phyloP scores from a whole-genome alignment of 2,797 vertebrate species.

The Myotis findleyi region DNA sequence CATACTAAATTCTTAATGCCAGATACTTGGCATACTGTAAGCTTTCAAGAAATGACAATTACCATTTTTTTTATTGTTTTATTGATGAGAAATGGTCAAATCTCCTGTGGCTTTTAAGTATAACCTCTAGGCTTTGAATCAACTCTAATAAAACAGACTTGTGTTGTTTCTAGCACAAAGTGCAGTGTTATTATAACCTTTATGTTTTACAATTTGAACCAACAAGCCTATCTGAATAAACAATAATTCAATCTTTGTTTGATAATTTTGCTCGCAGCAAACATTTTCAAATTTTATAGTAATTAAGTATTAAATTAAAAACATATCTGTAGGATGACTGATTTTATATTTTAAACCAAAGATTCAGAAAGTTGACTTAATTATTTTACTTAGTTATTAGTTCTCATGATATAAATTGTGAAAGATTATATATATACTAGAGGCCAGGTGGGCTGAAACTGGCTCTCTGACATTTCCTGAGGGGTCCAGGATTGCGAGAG shows the following conservation, averaged over 20 bases:
- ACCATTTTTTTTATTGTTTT: background rate
- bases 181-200: background rate
- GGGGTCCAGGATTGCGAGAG: too few species aligned
- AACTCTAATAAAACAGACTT: background rate
- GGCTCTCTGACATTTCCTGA: too few species aligned
- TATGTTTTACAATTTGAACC: constrained; percentile 22
- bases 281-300: background rate
- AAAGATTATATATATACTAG: background rate
- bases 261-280: background rate
- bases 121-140: background rate
- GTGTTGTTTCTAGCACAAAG: background rate
- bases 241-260: background rate
- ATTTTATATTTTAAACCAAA: constrained; percentile 16
- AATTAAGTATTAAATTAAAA: constrained; percentile 25
- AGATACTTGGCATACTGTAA: background rate
- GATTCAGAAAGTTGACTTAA: background rate
- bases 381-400: background rate
- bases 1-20: background rate
- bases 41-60: constrained; percentile 1
- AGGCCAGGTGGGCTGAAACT: too few species aligned
- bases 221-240: background rate
- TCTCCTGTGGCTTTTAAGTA: background rate
- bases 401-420: background rate
- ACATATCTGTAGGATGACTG: background rate
- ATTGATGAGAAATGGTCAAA: background rate